These are phyloP conservation scores for Priocnemis perturbator DNA, from an alignment of 2,888 invertebrate species.

Conservation along the genomic window DNA sequence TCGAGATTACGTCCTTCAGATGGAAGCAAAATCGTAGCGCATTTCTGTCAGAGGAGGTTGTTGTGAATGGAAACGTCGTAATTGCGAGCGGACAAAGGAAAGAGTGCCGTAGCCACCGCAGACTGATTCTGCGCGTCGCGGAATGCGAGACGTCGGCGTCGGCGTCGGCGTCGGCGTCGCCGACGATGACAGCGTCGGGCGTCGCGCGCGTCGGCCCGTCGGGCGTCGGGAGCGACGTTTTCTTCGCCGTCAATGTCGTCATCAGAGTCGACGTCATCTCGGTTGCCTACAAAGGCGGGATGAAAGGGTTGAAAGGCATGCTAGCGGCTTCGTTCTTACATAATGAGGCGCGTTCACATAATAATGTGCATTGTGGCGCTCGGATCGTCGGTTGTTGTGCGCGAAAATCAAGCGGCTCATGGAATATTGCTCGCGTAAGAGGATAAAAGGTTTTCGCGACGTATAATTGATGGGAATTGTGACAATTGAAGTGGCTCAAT, in stretches of 20 bases:
- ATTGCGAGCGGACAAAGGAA: slow-evolving; percentile 62
- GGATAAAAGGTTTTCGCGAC: neutral
- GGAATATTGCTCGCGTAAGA: neutral
- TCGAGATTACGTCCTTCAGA: too few relatives aligned
- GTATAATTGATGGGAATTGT: neutral
- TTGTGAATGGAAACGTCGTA: slow-evolving; percentile 57
- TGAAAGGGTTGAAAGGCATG: slow-evolving; percentile 43
- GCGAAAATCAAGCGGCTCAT: neutral
- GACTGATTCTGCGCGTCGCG: slow-evolving; percentile 12
- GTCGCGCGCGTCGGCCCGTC: slow-evolving; percentile 6
- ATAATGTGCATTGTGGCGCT: slow-evolving; percentile 40
- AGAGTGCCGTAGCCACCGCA: slow-evolving; percentile 28
- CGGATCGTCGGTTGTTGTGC: neutral
- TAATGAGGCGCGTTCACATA: slow-evolving; percentile 52
- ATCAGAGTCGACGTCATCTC: slow-evolving; percentile 21
- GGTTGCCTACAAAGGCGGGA: slow-evolving; percentile 29
- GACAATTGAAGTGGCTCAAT: too few relatives aligned
- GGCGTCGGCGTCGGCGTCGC: neutral
- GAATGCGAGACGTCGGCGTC: slow-evolving; percentile 28
- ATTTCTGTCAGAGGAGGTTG: slow-evolving; percentile 31
- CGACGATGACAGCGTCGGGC: slow-evolving; percentile 31
- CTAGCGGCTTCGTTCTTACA: slow-evolving; percentile 32
- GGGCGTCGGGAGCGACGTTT: slow-evolving; percentile 4
- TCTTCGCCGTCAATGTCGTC: neutral
- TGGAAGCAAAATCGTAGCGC: slow-evolving; percentile 35